These are phyloP conservation scores for Hypocryptadius cinnamomeus DNA, from an alignment of 2,113 vertebrate species.

Conservation along the genomic window DNA sequence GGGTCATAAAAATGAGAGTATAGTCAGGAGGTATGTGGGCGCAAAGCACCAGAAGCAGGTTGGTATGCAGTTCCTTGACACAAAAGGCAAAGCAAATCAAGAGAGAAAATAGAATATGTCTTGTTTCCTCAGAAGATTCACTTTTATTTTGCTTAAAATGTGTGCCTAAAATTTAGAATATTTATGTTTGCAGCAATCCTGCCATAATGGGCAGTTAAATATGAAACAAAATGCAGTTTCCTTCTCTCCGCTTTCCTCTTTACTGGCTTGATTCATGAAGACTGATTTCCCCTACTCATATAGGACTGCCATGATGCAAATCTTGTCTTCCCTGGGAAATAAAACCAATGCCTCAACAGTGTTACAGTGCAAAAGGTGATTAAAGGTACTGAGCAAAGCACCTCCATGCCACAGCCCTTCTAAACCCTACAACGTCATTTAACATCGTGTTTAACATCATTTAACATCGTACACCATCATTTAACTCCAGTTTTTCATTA, in stretches of 20 bases:
- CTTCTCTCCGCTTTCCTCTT: background rate
- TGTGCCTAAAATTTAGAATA: background rate
- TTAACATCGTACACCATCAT: no score
- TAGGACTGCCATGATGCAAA: background rate
- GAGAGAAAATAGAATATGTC: background rate
- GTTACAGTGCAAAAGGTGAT: background rate
- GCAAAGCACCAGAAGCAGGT: background rate
- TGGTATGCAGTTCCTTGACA: background rate
- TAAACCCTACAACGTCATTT: background rate
- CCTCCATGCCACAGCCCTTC: background rate
- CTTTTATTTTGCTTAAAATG: background rate
- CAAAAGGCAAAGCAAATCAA: background rate
- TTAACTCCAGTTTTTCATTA: background rate
- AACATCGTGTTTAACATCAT: background rate
- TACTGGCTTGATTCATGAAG: background rate
- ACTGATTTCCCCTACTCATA: background rate
- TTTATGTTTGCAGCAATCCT: background rate
- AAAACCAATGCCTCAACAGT: background rate
- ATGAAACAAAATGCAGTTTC: background rate
- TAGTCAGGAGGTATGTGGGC: background rate
- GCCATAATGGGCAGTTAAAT: background rate
- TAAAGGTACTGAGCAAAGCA: background rate
- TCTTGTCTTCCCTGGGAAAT: background rate
- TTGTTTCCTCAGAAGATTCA: background rate
- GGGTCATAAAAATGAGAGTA: background rate